Base-by-base conservation (phyloP, 2,113 vertebrate species). In the Chionomys nivalis region DNA sequence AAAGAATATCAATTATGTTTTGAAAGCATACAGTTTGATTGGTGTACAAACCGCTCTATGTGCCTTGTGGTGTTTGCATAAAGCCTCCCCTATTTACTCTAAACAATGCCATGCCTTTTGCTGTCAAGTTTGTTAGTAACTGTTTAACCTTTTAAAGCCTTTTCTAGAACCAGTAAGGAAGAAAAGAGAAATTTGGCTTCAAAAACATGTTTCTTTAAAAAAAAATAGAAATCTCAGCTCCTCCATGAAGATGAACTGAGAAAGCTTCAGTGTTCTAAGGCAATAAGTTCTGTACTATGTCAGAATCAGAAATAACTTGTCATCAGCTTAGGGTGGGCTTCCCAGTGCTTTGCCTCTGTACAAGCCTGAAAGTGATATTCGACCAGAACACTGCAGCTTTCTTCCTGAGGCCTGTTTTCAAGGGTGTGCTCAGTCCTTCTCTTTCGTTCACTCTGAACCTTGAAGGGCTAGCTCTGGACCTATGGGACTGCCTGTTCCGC, bases 1-100 rank as follows among this genome's bases (percentile, higher is more conserved):
- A 94, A 75, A 92, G 73, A 94, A 93, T 91, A 93, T 83, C 91
- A 89, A 91, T 94, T 93, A 87, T 76, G 82, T 77, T 97, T 90
- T 97, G 95, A 94, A 95, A 97, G 78, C 86, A 91, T 36, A 70
- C 66, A 68, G 19, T 95, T 94, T 87, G 77, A 95, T 72, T 95
- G 81, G 81, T 65, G 61, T 81, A 83, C 89, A 96, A 89, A 83
- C 63, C 55, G 87, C 87, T 87, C 68, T 65, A 49, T 31, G 65
- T 87, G 77, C 78, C 78, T 91, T 39, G 23, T 24, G 1, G 24
- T 94, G 36, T 87, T 98, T 97, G 97, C 78, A 96, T 93, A 68
- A 96, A 96, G 89, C 85, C 61, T 76, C 47, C n/a, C 55, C 97
- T 89, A 85, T 97, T 97, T 98, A 89, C 94, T 95, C 95, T 96